Evolutionary conservation across 2,113 vertebrate species (phyloP).

Genomic region (Phylloscopus trochiloides): DNA sequence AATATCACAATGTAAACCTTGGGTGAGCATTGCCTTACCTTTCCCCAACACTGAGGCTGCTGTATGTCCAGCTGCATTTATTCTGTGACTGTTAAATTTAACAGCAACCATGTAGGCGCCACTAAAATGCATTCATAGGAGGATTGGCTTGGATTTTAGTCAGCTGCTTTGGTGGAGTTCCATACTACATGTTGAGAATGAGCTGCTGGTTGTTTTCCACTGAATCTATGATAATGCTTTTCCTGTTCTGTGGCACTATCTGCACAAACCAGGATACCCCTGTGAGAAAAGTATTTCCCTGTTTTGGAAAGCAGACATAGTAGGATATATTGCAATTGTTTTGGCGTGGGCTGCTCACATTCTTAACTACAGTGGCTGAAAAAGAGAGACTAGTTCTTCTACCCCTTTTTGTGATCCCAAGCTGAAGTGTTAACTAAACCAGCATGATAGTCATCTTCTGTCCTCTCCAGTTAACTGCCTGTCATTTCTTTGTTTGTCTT

Average conservation of each 20-base stretch:
- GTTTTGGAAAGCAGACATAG: constrained; percentile 29
- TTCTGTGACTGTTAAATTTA: background rate
- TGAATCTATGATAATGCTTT: background rate
- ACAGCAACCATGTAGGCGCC: background rate
- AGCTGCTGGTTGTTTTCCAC: background rate
- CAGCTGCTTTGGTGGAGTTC: background rate
- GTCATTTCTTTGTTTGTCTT: background rate
- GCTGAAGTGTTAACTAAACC: constrained; percentile 42
- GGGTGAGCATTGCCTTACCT: background rate
- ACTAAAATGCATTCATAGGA: background rate
- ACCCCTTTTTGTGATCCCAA: background rate
- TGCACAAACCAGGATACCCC: background rate
- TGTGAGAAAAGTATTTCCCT: constrained; percentile 12
- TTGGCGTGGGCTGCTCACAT: constrained; percentile 59
- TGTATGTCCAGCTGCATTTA: background rate
- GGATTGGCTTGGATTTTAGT: background rate
- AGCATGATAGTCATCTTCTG: constrained; percentile 36
- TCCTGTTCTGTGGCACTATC: background rate
- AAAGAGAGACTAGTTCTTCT: constrained; percentile 60
- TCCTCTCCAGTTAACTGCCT: constrained; percentile 7
- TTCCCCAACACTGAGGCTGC: background rate
- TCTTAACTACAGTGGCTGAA: constrained; percentile 68
- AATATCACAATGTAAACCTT: background rate
- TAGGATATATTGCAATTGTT: background rate
- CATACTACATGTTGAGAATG: background rate